A percentile compares a stretch with the other conserved stretches of the same genome.
Evolutionary conservation across 1,140 invertebrate genomes (phyloP).

Genomic region (Pteromalus puparum): DNA sequence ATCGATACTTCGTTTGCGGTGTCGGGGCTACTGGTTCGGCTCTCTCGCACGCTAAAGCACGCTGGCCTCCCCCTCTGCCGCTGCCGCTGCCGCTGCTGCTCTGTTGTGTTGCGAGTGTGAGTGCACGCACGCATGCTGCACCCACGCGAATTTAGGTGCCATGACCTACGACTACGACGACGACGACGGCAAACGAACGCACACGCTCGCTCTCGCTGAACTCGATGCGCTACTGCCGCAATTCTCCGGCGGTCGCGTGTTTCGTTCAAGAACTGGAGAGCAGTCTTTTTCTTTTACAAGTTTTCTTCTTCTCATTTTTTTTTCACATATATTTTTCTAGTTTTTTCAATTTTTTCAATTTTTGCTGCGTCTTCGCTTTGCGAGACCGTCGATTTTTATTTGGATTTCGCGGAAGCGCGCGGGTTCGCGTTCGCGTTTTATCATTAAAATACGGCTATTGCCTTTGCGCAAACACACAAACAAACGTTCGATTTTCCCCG

Average conservation of each 20-base stretch:
- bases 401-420: neutral
- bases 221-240: neutral
- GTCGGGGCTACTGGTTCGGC: constrained; percentile 17
- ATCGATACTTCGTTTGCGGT: constrained; percentile 43
- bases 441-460: neutral
- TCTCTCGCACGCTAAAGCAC: constrained; percentile 31
- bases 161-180: constrained; percentile 49
- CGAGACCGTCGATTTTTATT: neutral
- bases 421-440: neutral
- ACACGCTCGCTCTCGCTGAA: neutral
- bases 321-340: neutral
- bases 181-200: neutral
- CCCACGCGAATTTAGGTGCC: constrained; percentile 46
- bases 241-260: neutral
- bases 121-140: constrained; percentile 27
- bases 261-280: neutral
- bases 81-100: neutral
- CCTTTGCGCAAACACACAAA: neutral
- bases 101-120: neutral
- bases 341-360: neutral
- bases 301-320: neutral
- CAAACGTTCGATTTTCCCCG: neutral
- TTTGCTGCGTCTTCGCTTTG: neutral
- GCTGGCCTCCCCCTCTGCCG: neutral
- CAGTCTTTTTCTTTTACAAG: neutral